A percentile compares a stretch with the other conserved stretches of the same genome.
Conservation (phyloP, 1,140 invertebrate genomes). For the Trigoniulus corallinus region DNA sequence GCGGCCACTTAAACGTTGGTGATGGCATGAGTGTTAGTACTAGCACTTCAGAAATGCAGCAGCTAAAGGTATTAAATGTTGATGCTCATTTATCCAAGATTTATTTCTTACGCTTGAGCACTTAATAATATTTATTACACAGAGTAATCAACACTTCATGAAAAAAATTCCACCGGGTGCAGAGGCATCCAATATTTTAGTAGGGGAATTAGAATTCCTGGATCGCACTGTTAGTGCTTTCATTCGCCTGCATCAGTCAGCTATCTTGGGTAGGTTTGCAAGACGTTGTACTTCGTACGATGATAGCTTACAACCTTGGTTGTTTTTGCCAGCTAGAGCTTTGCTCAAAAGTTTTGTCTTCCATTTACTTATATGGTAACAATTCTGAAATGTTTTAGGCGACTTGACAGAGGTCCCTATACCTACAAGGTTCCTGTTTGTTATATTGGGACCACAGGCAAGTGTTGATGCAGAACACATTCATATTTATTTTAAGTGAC, state of each 20-base stretch:
- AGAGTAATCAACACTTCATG: slow-evolving; percentile 87
- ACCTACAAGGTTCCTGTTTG: slow-evolving; percentile 87
- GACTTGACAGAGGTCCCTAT: slow-evolving; percentile 95
- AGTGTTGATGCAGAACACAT: slow-evolving; percentile 19
- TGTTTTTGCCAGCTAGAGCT: too few species aligned
- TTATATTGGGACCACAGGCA: slow-evolving; percentile 75
- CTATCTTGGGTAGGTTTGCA: slow-evolving; percentile 52
- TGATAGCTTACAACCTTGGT: too few species aligned
- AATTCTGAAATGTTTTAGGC: slow-evolving; percentile 20
- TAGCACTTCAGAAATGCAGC: slow-evolving; percentile 28
- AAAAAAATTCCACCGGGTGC: slow-evolving; percentile 91
- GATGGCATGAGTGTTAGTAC: slow-evolving; percentile 1
- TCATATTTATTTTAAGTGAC: background rate
- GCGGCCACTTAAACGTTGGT: slow-evolving; percentile 33
- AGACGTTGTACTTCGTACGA: too few species aligned
- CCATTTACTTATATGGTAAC: background rate
- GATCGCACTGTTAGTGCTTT: slow-evolving; percentile 81
- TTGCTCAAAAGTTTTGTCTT: background rate
- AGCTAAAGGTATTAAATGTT: slow-evolving; percentile 14
- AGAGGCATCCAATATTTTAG: slow-evolving; percentile 92
- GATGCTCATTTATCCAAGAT: slow-evolving; percentile 4
- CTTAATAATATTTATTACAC: slow-evolving; percentile 18
- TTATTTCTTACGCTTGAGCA: background rate
- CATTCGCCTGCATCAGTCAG: slow-evolving; percentile 71
- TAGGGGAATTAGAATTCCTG: slow-evolving; percentile 94